Base-by-base conservation (phyloP, 1,140 invertebrate species). In the Drosophila parvula region DNA sequence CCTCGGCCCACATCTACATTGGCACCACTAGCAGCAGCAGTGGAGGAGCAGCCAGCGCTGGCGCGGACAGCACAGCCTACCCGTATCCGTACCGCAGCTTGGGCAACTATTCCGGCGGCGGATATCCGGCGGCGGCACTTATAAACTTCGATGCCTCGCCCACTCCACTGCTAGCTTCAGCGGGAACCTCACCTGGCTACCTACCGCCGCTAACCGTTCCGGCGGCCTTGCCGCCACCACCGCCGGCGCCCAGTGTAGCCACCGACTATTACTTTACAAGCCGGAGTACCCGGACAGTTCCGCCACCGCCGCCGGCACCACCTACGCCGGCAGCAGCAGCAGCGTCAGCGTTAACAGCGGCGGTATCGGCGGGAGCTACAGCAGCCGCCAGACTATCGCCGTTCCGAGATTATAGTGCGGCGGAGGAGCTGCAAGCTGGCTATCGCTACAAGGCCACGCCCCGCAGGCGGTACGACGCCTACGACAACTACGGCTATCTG, bases 401-500 rank as follows among this genome's bases (percentile, higher is more conserved):
- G 53, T 80, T 80, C 50, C 76, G 47, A 41, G 76, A 81, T 40
- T 82, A 74, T 48, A 74, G 60, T 38, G 76, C 77, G 48, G 84
- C 78, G 44, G 84, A 84, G 82, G 81, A 83, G 71, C 73, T 90
- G 62, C 79, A 91, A 86, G 50, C 86, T 90, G 81, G 90, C 67
- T 89, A 90, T 89, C 80, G 82, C 43, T 89, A 88, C 74, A 79
- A 91, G 80, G 73, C 85, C 51, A 78, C 90, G 76, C 75, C 85
- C 68, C 50, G 80, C 55, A 77, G 84, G 80, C 78, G 84, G 61
- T 86, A 89, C 83, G 83, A 86, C 83, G 83, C 83, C 61, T 86
- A 86, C 83, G 83, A 86, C 64, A 86, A 89, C 62, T 89, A 89
- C 84, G 84, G 84, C 59, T 89, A 89, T 64, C 61, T 89, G 84